Conservation (phyloP, 2,797 vertebrate species). For the Channa striata region DNA sequence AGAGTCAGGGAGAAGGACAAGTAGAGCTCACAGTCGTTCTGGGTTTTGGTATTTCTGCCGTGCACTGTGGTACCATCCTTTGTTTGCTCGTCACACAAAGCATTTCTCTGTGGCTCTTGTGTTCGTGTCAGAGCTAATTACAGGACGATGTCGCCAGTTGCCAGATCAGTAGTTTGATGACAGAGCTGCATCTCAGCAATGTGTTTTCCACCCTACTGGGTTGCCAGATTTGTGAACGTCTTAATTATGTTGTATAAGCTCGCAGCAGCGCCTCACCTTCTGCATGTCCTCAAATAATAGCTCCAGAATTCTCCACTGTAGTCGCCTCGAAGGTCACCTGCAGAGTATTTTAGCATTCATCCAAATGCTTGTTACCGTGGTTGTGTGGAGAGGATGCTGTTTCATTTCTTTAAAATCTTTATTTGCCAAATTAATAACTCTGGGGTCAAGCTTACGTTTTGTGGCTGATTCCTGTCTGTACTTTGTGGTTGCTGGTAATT, state of each 20-base stretch:
- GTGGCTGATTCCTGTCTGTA: background rate
- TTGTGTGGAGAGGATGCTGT: background rate
- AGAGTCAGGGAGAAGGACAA: slow-evolving; percentile 14
- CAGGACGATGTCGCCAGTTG: slow-evolving; percentile 54
- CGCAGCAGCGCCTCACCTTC: slow-evolving; percentile 58
- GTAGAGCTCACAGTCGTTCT: slow-evolving; percentile 7
- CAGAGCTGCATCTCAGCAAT: slow-evolving; percentile 46
- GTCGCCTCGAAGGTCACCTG: slow-evolving; percentile 38
- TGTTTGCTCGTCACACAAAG: slow-evolving; percentile 65
- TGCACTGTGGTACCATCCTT: slow-evolving; percentile 44
- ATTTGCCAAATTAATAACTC: background rate
- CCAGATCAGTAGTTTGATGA: slow-evolving; percentile 70
- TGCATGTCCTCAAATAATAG: slow-evolving; percentile 52
- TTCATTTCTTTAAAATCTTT: no score
- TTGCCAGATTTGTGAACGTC: slow-evolving; percentile 69
- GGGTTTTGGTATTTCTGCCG: slow-evolving; percentile 61
- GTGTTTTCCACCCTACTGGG: slow-evolving; percentile 61
- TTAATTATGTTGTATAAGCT: slow-evolving; percentile 61
- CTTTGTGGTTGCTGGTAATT: slow-evolving; percentile 1
- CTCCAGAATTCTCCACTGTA: slow-evolving; percentile 28
- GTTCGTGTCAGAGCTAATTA: slow-evolving; percentile 73
- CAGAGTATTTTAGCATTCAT: slow-evolving; percentile 3
- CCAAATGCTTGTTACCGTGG: slow-evolving; percentile 9
- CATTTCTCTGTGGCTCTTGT: slow-evolving; percentile 52
- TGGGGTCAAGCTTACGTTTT: background rate